Conservation (phyloP, 2,888 invertebrate species). For the Emmelina monodactyla region DNA sequence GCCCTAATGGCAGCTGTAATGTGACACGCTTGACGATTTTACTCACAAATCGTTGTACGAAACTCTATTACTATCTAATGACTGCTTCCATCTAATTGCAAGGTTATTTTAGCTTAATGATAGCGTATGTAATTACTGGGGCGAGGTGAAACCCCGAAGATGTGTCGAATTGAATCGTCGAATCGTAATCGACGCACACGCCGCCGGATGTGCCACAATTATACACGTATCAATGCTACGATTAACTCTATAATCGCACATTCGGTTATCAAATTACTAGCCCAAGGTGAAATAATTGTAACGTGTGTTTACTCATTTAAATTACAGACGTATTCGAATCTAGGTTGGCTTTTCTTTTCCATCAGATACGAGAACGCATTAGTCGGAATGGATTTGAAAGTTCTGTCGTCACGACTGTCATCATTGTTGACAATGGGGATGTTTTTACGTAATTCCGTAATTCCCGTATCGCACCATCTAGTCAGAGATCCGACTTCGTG, state of each 20-base stretch:
- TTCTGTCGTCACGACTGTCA: conserved; percentile 60
- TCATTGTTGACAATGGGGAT: conserved; percentile 24
- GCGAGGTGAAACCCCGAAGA: conserved; percentile 62
- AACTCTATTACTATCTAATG: conserved; percentile 66
- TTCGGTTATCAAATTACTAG: not conserved
- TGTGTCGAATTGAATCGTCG: conserved; percentile 60
- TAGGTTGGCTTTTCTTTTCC: no score
- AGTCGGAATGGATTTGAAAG: conserved; percentile 14
- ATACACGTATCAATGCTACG: conserved; percentile 35
- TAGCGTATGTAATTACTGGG: conserved; percentile 55
- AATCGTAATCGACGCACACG: no score
- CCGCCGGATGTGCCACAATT: conserved; percentile 30
- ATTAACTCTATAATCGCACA: conserved; percentile 45
- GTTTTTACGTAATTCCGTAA: conserved; percentile 22
- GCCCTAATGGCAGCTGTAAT: conserved; percentile 63
- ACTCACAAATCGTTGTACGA: conserved; percentile 65
- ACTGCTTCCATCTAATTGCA: conserved; percentile 62
- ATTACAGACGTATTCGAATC: no score
- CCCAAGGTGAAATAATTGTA: conserved; percentile 2
- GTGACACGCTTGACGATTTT: conserved; percentile 67
- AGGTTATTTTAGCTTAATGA: conserved; percentile 62
- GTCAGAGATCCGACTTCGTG: conserved; percentile 50
- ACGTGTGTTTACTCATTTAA: no score
- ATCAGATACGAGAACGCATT: no score
- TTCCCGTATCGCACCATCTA: conserved; percentile 54